A percentile compares a stretch with the other conserved stretches of the same genome.
Evolutionary conservation across 1,140 invertebrate species (phyloP).

Genomic region (Ctenoplectra terminalis): DNA sequence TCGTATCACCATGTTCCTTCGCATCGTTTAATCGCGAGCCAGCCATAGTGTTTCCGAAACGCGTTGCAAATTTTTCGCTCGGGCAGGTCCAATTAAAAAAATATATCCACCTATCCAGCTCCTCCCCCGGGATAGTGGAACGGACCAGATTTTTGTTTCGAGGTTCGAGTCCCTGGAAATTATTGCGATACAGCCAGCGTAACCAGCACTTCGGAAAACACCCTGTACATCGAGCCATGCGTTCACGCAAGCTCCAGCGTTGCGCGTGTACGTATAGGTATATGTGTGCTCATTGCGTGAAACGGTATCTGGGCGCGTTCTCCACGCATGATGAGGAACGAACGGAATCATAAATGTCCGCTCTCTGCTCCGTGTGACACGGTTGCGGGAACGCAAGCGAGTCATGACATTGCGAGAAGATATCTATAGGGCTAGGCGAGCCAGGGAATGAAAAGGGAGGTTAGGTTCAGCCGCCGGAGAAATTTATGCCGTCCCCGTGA

Average conservation of each 20-base stretch:
- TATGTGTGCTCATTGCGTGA: background rate
- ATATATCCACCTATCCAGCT: background rate
- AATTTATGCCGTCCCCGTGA: slow-evolving; percentile 61
- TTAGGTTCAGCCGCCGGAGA: slow-evolving; percentile 32
- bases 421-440: slow-evolving; percentile 45
- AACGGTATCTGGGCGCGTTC: slow-evolving; percentile 14
- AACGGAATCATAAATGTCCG: slow-evolving; percentile 65
- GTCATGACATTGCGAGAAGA: slow-evolving; percentile 51
- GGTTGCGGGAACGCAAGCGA: slow-evolving; percentile 36
- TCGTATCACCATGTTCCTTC: background rate
- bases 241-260: no score
- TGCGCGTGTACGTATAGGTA: background rate
- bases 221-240: background rate
- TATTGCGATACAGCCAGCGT: slow-evolving; percentile 6
- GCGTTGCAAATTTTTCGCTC: slow-evolving; percentile 16
- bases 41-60: background rate
- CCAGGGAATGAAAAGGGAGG: slow-evolving; percentile 35
- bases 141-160: slow-evolving; percentile 15
- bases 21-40: background rate
- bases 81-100: slow-evolving; percentile 39
- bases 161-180: background rate
- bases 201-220: slow-evolving; percentile 7
- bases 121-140: background rate
- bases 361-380: slow-evolving; percentile 37
- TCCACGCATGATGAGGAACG: slow-evolving; percentile 59